Evolutionary conservation across 2,113 vertebrate genomes (phyloP).

Genomic region (Mastomys coucha): DNA sequence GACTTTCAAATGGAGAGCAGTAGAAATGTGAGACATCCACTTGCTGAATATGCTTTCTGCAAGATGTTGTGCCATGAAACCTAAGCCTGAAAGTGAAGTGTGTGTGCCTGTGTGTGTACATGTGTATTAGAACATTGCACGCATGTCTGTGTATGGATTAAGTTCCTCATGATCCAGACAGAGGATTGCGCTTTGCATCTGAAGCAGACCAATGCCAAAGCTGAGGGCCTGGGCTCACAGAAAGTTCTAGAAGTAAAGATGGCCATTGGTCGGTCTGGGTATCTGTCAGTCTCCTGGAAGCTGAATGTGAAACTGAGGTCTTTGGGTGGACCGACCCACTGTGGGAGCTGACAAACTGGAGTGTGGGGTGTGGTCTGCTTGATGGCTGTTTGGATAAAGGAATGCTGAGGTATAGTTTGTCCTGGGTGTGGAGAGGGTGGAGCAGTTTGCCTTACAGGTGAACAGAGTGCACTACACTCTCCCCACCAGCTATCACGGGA

Average conservation of each 20-base stretch:
- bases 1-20: constrained; percentile 50
- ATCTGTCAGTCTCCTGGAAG: neutral
- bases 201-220: neutral
- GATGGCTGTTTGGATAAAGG: neutral
- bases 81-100: neutral
- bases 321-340: neutral
- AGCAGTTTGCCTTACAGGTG: neutral
- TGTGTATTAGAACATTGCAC: neutral
- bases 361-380: neutral
- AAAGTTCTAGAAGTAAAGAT: neutral
- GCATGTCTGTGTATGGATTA: neutral
- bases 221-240: neutral
- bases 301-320: neutral
- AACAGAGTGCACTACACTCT: neutral
- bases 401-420: neutral
- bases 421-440: neutral
- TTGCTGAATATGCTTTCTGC: constrained; percentile 32
- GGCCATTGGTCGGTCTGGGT: too few species aligned
- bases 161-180: neutral
- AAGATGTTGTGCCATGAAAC: neutral
- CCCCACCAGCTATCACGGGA: neutral
- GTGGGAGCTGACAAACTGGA: neutral
- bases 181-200: neutral
- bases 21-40: neutral
- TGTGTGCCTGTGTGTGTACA: neutral